Base-by-base conservation (phyloP, 2,888 invertebrate species). In the Spodoptera exigua region DNA sequence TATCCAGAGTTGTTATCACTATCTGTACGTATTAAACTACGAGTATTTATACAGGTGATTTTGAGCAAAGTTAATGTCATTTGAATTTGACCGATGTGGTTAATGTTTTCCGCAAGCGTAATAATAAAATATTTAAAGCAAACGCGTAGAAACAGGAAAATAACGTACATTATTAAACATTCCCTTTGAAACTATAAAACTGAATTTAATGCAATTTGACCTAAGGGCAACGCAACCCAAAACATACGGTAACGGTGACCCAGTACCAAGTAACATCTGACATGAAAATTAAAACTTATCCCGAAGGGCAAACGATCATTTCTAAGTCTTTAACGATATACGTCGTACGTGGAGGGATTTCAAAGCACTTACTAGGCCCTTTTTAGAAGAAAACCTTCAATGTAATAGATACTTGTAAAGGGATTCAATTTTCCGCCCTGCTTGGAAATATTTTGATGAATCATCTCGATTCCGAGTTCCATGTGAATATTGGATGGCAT, bases 361-460 rank as follows among this genome's bases (percentile, higher is more conserved):
- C n/a, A 4, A 54, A 56, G 27, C 16, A 36, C 34, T 34, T 11
- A 36, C 7, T 10, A n/a, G 14, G 17, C 35, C 48, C 44, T 57
- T 65, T 56, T 45, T 44, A 35, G 13, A 49, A 41, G 32, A 17
- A 40, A 36, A 40, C 36, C 54, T 17, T 55, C 45, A 14, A 39
- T 21, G 36, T 61, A 62, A 74, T 61, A 64, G 41, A 66, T 57
- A 74, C 64, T 61, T 67, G 35, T 48, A 49, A 21, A 16, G 58
- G 64, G 51, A 77, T 70, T 65, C 68, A 70, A 75, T 74, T 70
- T 75, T 60, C 70, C 14, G 2, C 43, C 48, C 12, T 17, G 36
- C 35, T 41, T 17, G 54, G 43, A 65, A 66, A 44, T 39, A 49
- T 76, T 74, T 73, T 73, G 76, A 74, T 70, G 74, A 73, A 65